A percentile compares a stretch with the other conserved stretches of the same genome.
Evolutionary conservation across 2,113 vertebrate genomes (phyloP).

Genomic region (Morone saxatilis): DNA sequence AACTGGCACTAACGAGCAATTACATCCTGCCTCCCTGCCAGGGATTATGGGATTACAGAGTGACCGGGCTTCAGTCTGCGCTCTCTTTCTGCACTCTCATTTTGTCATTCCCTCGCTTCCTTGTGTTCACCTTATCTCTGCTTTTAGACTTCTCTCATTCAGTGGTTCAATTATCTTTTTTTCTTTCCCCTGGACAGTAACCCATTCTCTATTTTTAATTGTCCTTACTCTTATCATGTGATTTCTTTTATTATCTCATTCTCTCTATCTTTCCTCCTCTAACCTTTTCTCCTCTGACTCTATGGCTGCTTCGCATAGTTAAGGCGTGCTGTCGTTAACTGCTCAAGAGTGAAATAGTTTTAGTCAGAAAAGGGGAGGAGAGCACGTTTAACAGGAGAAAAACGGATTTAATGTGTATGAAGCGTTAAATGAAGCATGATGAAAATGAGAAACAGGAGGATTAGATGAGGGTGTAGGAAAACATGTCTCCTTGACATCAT

Average conservation of each 20-base stretch:
- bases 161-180: conserved; percentile 55
- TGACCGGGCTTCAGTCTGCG: conserved; percentile 62
- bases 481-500: neutral
- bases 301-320: conserved; percentile 29
- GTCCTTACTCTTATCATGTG: conserved; percentile 22
- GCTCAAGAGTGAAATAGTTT: conserved; percentile 60
- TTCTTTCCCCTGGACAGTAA: conserved; percentile 35
- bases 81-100: conserved; percentile 52
- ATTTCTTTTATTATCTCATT: conserved; percentile 34
- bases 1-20: conserved; percentile 86
- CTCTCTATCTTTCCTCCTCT: conserved; percentile 21
- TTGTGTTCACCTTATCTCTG: conserved; percentile 53
- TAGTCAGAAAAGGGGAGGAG: neutral
- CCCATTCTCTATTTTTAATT: conserved; percentile 52
- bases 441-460: conserved; percentile 13
- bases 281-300: conserved; percentile 17
- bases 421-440: conserved; percentile 32
- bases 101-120: conserved; percentile 55
- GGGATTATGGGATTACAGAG: conserved; percentile 85
- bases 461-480: neutral
- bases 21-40: conserved; percentile 81
- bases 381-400: conserved; percentile 26
- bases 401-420: conserved; percentile 26
- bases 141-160: conserved; percentile 43
- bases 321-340: conserved; percentile 29